These are phyloP conservation scores for Halichoeres trimaculatus DNA, from an alignment of 2,113 vertebrate species.

Conservation along the genomic window DNA sequence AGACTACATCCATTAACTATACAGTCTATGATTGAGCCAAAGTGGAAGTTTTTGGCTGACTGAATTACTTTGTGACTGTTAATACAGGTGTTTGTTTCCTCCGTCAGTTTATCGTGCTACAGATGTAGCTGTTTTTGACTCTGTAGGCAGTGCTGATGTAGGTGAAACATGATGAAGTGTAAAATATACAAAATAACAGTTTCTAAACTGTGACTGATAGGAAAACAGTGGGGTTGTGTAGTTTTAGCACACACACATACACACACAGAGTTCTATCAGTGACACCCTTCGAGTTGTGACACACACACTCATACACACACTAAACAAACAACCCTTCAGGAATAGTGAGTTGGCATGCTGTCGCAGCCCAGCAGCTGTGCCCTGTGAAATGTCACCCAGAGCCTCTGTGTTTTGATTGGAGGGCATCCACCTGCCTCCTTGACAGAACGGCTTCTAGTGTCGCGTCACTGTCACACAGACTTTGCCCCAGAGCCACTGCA, in stretches of 20 bases:
- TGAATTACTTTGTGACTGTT: too few species aligned
- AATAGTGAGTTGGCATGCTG: constrained; percentile 80
- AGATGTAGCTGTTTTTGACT: not conserved
- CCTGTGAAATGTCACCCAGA: constrained; percentile 82
- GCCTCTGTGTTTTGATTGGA: constrained; percentile 78
- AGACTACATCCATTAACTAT: too few species aligned
- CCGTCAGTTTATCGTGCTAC: too few species aligned
- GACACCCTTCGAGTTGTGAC: not conserved
- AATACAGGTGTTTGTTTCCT: too few species aligned
- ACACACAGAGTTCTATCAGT: not conserved
- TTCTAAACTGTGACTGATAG: constrained; percentile 55
- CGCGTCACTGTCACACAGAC: constrained; percentile 81
- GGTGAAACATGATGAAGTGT: constrained; percentile 20
- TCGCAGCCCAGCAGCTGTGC: constrained; percentile 82
- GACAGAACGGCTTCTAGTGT: constrained; percentile 81
- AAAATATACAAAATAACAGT: constrained; percentile 49
- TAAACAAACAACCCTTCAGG: constrained; percentile 81
- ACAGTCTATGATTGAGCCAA: too few species aligned
- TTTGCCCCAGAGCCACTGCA: constrained; percentile 76
- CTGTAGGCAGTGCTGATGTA: constrained; percentile 10
- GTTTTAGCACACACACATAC: constrained; percentile 5
- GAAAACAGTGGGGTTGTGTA: constrained; percentile 31
- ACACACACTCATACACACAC: constrained; percentile 44
- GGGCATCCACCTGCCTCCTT: constrained; percentile 75
- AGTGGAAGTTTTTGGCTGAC: too few species aligned